Conservation (phyloP, 2,888 invertebrate species). For the Drosophila mulleri region DNA sequence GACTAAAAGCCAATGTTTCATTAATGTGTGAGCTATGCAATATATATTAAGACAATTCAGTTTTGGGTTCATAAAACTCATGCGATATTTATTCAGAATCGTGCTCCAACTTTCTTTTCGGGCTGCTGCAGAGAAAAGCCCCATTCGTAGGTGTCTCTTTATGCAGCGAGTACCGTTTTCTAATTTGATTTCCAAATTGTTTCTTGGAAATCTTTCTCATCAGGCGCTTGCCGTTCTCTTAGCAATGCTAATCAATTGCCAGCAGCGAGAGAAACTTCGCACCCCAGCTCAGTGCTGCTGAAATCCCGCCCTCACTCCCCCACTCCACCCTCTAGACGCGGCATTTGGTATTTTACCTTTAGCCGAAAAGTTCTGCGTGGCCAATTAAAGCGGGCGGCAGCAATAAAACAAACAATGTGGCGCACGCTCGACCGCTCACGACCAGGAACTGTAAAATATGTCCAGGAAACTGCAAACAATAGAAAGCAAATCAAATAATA, state of each 20-base stretch:
- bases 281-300: neutral
- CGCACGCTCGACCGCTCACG: slow-evolving; percentile 6
- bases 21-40: too few relatives aligned
- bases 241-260: slow-evolving; percentile 54
- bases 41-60: neutral
- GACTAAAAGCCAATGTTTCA: too few relatives aligned
- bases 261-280: slow-evolving; percentile 10
- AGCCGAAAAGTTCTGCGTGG: slow-evolving; percentile 25
- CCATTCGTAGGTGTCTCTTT: slow-evolving; percentile 20
- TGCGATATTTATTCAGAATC: slow-evolving; percentile 4
- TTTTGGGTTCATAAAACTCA: slow-evolving; percentile 3
- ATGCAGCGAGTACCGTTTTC: slow-evolving; percentile 50
- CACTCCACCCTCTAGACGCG: neutral
- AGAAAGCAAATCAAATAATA: slow-evolving; percentile 14
- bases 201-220: slow-evolving; percentile 23
- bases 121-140: neutral
- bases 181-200: slow-evolving; percentile 55
- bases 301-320: neutral
- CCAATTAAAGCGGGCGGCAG: slow-evolving; percentile 47
- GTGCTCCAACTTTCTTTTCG: slow-evolving; percentile 21
- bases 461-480: slow-evolving; percentile 37
- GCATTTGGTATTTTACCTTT: slow-evolving; percentile 28
- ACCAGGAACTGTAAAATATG: slow-evolving; percentile 27
- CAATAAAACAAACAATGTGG: slow-evolving; percentile 25
- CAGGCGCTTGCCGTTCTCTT: slow-evolving; percentile 32